Evolutionary conservation across 2,797 vertebrate species (phyloP).

Genomic region (Phoebastria nigripes): DNA sequence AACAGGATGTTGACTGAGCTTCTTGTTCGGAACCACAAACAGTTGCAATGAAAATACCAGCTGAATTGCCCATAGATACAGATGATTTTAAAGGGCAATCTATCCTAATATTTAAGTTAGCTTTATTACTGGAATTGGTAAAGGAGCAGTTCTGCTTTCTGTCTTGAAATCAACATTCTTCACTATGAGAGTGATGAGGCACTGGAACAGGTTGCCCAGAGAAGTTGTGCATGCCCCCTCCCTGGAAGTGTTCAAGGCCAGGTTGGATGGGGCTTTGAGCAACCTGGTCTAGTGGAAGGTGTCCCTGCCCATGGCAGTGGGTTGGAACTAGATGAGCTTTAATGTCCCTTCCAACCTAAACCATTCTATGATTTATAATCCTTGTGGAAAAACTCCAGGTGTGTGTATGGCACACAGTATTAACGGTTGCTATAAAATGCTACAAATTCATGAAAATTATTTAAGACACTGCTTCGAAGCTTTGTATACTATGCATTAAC

Average conservation of each 20-base stretch:
- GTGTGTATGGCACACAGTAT: neutral
- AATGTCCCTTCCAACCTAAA: no score
- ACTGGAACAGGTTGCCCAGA: no score
- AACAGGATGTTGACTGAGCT: neutral
- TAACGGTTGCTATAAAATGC: neutral
- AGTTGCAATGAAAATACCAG: neutral
- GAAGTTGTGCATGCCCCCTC: no score
- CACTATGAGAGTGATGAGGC: neutral
- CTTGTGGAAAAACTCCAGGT: neutral
- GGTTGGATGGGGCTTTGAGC: no score
- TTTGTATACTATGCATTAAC: neutral
- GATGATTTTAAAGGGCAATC: neutral
- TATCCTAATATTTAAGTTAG: neutral
- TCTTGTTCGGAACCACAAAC: neutral
- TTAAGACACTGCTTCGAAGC: fast-evolving
- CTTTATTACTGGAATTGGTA: neutral
- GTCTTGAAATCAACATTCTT: neutral
- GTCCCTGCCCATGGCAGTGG: no score
- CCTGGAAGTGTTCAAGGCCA: no score
- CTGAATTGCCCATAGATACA: neutral
- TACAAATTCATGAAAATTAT: neutral
- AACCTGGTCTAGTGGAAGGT: no score
- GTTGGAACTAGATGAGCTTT: no score
- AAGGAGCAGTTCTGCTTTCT: neutral
- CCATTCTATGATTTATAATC: neutral